These are phyloP conservation scores for Operophtera brumata DNA, from an alignment of 2,888 invertebrate species.

Conservation along the genomic window DNA sequence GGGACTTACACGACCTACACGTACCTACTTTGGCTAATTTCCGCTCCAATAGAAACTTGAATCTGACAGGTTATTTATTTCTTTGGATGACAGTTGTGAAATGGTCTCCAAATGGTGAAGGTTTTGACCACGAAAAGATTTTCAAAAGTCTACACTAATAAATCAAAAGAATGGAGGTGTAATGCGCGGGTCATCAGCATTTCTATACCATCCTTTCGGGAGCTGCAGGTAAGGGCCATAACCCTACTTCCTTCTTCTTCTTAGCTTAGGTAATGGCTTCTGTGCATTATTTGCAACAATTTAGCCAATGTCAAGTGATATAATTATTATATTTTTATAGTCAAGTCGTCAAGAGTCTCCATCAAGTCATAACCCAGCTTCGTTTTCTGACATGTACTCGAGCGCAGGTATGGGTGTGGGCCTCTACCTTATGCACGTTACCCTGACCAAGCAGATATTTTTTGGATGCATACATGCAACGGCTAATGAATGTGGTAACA, in stretches of 20 bases:
- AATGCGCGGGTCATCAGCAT: not conserved
- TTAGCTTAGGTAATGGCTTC: too few species aligned
- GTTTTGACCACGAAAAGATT: not conserved
- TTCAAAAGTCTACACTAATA: not conserved
- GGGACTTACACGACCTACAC: too few species aligned
- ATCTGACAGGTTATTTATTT: not conserved
- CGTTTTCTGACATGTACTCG: not conserved
- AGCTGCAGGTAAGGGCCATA: not conserved
- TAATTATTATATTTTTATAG: too few species aligned
- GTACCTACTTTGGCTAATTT: not conserved
- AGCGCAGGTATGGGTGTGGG: not conserved
- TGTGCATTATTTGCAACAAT: too few species aligned
- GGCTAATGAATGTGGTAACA: slow-evolving; percentile 15
- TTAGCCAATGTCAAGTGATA: too few species aligned
- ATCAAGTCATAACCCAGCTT: too few species aligned
- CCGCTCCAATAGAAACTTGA: not conserved
- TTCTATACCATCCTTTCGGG: not conserved
- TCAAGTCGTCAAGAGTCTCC: too few species aligned
- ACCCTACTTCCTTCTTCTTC: too few species aligned
- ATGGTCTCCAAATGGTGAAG: not conserved
- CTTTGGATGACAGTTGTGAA: not conserved
- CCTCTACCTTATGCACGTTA: not conserved
- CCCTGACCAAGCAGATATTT: not conserved
- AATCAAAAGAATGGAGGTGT: not conserved
- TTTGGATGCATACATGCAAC: not conserved